phyloP scores from a whole-genome alignment of 2,888 invertebrate genomes.

The Heteropelma amictum region DNA sequence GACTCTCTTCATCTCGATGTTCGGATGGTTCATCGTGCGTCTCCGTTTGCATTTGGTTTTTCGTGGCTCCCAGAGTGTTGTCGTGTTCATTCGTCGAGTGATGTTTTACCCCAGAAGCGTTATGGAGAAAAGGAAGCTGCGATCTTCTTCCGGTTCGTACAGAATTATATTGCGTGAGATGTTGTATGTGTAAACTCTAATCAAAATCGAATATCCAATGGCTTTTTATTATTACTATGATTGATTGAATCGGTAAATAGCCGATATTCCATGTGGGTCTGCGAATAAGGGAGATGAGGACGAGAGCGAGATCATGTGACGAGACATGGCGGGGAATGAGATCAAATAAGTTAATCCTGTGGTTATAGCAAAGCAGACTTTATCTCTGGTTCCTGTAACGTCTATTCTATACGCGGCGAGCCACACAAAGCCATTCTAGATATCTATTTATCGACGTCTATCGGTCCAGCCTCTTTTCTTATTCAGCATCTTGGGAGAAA shows the following conservation, averaged over 20 bases:
- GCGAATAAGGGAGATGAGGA: not conserved
- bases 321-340: slow-evolving; percentile 33
- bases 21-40: not conserved
- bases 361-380: slow-evolving; percentile 17
- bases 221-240: slow-evolving; percentile 11
- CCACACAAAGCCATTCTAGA: slow-evolving; percentile 4
- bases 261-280: not conserved
- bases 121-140: slow-evolving; percentile 26
- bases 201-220: slow-evolving; percentile 23
- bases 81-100: not conserved
- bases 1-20: slow-evolving; percentile 6
- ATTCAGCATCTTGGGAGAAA: slow-evolving; percentile 33
- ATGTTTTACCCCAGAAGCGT: slow-evolving; percentile 16
- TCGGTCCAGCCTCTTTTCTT: slow-evolving; percentile 39
- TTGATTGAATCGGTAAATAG: slow-evolving; percentile 21
- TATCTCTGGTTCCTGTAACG: slow-evolving; percentile 30
- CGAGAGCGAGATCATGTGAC: slow-evolving; percentile 4
- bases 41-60: not conserved
- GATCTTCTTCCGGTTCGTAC: slow-evolving; percentile 44
- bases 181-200: not conserved
- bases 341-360: slow-evolving; percentile 54
- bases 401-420: slow-evolving; percentile 12
- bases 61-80: not conserved
- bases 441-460: slow-evolving; percentile 24
- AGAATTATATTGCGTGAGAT: not conserved